phyloP scores from a whole-genome alignment of 2,888 invertebrate genomes.

The Chironomus riparius region DNA sequence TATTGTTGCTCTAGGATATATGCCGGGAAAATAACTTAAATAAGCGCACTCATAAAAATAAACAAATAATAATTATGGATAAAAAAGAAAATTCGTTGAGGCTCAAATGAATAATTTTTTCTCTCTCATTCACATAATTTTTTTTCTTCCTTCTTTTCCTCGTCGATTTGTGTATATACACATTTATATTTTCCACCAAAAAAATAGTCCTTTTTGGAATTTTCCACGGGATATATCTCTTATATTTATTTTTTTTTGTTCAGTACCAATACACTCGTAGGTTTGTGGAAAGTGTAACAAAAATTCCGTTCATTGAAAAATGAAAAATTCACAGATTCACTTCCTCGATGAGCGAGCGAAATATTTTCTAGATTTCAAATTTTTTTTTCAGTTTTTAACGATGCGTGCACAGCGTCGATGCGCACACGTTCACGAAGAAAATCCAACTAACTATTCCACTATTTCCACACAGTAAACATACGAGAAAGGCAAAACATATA shows the following conservation, averaged over 20 bases:
- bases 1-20: not conserved
- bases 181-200: not conserved
- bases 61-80: constrained; percentile 18
- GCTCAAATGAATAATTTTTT: not conserved
- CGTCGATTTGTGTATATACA: not conserved
- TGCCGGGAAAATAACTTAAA: not conserved
- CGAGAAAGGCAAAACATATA: not conserved
- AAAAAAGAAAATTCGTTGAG: not conserved
- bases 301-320: not conserved
- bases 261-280: not conserved
- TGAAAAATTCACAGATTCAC: not conserved
- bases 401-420: constrained; percentile 35
- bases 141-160: not conserved
- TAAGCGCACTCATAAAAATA: not conserved
- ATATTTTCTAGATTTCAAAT: not conserved
- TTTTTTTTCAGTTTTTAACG: not conserved
- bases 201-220: constrained; percentile 2
- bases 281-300: not conserved
- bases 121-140: not conserved
- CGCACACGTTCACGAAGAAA: constrained; percentile 41
- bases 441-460: constrained; percentile 35
- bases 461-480: constrained; percentile 22
- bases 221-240: not conserved
- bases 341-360: constrained; percentile 1
- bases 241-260: too few relatives aligned